phyloP scores from a whole-genome alignment of 2,888 invertebrate species.

The Mesopsocus fuscifrons region DNA sequence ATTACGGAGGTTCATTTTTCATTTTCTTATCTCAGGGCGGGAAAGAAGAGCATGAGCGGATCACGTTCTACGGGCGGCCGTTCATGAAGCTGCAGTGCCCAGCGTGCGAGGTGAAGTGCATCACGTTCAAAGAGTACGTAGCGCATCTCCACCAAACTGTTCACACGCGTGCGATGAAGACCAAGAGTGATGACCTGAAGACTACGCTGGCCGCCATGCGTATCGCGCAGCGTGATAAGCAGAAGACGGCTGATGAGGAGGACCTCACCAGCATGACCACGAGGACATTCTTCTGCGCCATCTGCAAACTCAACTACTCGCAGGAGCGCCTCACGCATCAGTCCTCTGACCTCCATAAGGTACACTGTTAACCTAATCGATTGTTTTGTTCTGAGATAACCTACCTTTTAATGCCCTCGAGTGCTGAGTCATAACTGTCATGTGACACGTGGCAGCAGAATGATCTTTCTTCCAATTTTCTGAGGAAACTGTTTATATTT shows the following conservation, averaged over 20 bases:
- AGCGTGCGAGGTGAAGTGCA: conserved; percentile 53
- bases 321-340: conserved; percentile 60
- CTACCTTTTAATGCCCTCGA: no score
- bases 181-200: conserved; percentile 53
- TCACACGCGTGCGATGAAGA: conserved; percentile 54
- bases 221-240: conserved; percentile 57
- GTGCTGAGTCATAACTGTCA: no score
- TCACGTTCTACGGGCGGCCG: conserved; percentile 25
- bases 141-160: conserved; percentile 49
- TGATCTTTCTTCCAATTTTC: no score
- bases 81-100: conserved; percentile 58
- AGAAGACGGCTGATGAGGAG: conserved; percentile 52
- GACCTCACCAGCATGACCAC: conserved; percentile 36
- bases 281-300: conserved; percentile 48
- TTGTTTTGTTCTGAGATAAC: no score
- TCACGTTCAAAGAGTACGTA: conserved; percentile 58
- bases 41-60: conserved; percentile 18
- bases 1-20: no score
- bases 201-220: conserved; percentile 58
- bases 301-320: conserved; percentile 57
- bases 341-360: conserved; percentile 48
- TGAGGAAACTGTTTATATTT: no score
- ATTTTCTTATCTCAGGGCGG: conserved; percentile 10
- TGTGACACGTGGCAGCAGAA: no score
- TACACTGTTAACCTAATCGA: conserved; percentile 16